Base-by-base conservation (phyloP, 2,888 invertebrate species). In the Xanthorhoe designata region DNA sequence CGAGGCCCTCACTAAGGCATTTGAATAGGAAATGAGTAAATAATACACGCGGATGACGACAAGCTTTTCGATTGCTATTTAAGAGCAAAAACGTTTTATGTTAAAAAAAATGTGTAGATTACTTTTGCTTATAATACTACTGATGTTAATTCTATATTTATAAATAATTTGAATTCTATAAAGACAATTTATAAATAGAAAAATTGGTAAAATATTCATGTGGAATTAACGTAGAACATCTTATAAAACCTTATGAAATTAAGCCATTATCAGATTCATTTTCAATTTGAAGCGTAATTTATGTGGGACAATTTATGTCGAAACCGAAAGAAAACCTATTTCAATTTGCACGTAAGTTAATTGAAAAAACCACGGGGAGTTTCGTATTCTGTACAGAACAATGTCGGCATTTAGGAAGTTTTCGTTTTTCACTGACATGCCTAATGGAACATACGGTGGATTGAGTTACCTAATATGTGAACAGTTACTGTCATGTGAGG, bases 11-110 rank as follows among this genome's bases (percentile, higher is more conserved):
- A 24, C 52, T 24, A 24, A 49, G 56, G 54, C 47, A 57, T 71
- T 72, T 70, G 55, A 54, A 66, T 72, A 65, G 56, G 73, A 76
- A 73, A 70, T 67, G 50, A 64, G 52, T 19, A 56, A 66, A 66
- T 55, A 60, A 66, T 58, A 53, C 53, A 42, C 15, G n/a, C n/a
- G 35, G 62, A 58, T 64, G 54, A 74, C 66, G 50, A 50, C 49
- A 64, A 58, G 17, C 57, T 63, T 68, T 32, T 32, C n/a, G 35
- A 56, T 32, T 51, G n/a, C 32, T 57, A 6, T 17, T 47, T 32
- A 49, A 49, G 13, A 49, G 17, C 8, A 49, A 18, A 9, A 18
- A 49, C 18, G 24, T 29, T n/a, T 7, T 7, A 32, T 32, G 32
- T 7, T 32, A 3, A 32, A 32, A 32, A 24, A 2, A 32, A 32